phyloP scores from a whole-genome alignment of 2,113 vertebrate species.

The Megaceryle torquata region DNA sequence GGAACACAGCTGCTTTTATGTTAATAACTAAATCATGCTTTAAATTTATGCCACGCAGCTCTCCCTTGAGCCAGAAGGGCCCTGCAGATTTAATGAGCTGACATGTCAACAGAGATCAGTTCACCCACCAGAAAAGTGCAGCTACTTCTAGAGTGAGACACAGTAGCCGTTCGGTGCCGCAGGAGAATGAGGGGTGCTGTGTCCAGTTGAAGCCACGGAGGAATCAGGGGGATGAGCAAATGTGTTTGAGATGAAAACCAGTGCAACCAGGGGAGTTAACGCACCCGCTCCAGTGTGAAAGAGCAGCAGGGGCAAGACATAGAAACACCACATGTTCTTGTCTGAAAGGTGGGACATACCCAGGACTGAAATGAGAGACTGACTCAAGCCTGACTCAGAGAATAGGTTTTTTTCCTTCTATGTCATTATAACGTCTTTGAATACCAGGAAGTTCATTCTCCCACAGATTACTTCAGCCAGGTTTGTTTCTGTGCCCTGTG shows the following conservation, averaged over 20 bases:
- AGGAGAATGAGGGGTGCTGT: neutral
- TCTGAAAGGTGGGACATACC: neutral
- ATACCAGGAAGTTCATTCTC: slow-evolving; percentile 1
- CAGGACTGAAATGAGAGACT: neutral
- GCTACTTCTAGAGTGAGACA: neutral
- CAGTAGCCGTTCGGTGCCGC: neutral
- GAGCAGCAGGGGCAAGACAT: neutral
- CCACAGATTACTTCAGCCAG: neutral
- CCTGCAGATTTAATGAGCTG: slow-evolving; percentile 44
- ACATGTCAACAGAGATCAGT: slow-evolving; percentile 55
- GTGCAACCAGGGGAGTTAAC: neutral
- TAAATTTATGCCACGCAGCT: neutral
- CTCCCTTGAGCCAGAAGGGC: slow-evolving; percentile 3
- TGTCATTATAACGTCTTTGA: neutral
- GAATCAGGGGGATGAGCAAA: neutral
- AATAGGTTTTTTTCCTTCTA: neutral
- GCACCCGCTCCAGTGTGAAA: neutral
- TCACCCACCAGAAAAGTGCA: slow-evolving; percentile 43
- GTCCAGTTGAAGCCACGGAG: neutral
- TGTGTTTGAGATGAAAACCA: neutral
- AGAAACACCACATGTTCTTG: neutral
- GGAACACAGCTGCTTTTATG: slow-evolving; percentile 46
- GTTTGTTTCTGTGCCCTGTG: neutral
- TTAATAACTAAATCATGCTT: slow-evolving; percentile 14
- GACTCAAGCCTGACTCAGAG: slow-evolving; percentile 44